Evolutionary conservation across 2,888 invertebrate genomes (phyloP), one percentile per base, ranked within the genome.

Genomic region (Phalera bucephala): DNA sequence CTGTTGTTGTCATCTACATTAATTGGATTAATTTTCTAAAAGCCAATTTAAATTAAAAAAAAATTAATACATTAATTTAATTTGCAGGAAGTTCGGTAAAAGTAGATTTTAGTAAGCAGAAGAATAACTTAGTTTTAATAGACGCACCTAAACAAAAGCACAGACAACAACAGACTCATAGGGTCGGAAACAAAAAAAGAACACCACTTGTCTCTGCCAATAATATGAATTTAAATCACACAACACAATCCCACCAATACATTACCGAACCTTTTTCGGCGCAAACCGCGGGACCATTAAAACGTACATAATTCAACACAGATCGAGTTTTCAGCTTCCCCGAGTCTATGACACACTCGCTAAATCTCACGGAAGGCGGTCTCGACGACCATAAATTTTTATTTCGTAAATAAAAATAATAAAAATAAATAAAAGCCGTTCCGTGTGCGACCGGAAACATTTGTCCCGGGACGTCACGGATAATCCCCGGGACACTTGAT

Each of bases 341-440:
- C 75, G 72, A 80, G 79, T 85, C 86, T 87, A 84, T 85, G 87
- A 82, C 86, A 80, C 75, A 72, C 79, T 74, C 83, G 84, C 85
- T 85, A 85, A 85, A 87, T 87, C 87, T 86, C 82, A 75, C 80
- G 75, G 81, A 86, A 88, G 88, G 88, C 88, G 88, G 84, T 80
- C 78, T 73, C 70, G 55, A 45, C 62, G 67, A 59, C 77, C 75
- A 82, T 89, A 88, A 87, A 88, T 88, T 87, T 79, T 78, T 85
- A 79, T 84, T 84, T 80, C 71, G 76, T 80, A 83, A 82, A 86
- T 82, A 83, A 88, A 85, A 88, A 87, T 84, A 87, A 86, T 83
- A 81, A 80, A 83, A 82, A 85, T 80, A 81, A 82, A 82, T 78
- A 81, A 82, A 80, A 72, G 70, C 72, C 73, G 66, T 64, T 61